phyloP scores from a whole-genome alignment of 2,797 vertebrate species.

The Odontamblyopus lacepedii region DNA sequence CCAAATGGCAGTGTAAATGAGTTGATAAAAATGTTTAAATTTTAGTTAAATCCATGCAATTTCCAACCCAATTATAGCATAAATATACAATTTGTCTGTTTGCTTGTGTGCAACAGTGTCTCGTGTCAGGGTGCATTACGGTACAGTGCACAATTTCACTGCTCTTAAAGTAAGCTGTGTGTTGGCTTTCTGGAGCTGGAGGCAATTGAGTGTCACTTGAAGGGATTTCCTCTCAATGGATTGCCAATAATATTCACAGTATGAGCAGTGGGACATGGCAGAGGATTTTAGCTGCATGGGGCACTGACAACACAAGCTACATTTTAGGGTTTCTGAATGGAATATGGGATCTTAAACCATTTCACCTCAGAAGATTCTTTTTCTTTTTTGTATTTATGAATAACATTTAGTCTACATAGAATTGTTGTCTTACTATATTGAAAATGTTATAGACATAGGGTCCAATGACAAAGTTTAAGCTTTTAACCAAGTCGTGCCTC shows the following conservation, averaged over 20 bases:
- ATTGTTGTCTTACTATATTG: not conserved
- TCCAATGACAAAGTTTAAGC: no score
- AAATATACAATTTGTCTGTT: slow-evolving; percentile 7
- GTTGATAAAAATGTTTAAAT: slow-evolving; percentile 6
- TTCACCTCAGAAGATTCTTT: not conserved
- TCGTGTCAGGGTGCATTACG: slow-evolving; percentile 2
- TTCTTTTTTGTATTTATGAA: not conserved
- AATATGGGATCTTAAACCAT: not conserved
- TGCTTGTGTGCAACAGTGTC: slow-evolving; percentile 8
- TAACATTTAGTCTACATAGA: not conserved
- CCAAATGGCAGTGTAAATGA: slow-evolving; percentile 27
- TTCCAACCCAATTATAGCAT: slow-evolving; percentile 9
- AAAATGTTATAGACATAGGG: not conserved
- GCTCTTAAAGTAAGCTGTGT: slow-evolving; percentile 13
- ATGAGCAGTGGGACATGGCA: slow-evolving; percentile 32
- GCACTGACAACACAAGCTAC: not conserved
- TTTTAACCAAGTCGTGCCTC: no score
- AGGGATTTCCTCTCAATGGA: slow-evolving; percentile 44
- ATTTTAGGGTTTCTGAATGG: not conserved
- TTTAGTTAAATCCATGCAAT: slow-evolving; percentile 2
- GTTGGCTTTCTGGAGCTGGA: slow-evolving; percentile 23
- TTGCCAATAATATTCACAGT: slow-evolving; percentile 44
- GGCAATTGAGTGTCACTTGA: slow-evolving; percentile 39
- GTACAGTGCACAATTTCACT: slow-evolving; percentile 13
- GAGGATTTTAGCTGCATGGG: not conserved